Conservation (phyloP, 2,113 vertebrate genomes). For the Caracal caracal region DNA sequence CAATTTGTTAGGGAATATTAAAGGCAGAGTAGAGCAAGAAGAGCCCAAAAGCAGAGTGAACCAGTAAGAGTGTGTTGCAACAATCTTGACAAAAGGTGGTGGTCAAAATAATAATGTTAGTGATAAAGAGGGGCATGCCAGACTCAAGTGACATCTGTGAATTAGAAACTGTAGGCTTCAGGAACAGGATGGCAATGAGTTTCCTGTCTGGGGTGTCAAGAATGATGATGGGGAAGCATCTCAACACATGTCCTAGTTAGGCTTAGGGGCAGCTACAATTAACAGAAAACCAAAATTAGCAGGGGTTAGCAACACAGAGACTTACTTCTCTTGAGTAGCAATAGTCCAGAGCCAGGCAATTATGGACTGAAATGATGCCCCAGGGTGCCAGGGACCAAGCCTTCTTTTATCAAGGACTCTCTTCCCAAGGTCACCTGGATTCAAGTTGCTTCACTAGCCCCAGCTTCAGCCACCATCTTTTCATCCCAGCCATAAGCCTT, state of each 20-base stretch:
- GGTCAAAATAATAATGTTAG: not conserved
- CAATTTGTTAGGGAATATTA: not conserved
- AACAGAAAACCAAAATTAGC: not conserved
- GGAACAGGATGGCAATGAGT: not conserved
- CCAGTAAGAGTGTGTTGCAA: not conserved
- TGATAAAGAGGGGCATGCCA: not conserved
- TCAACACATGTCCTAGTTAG: not conserved
- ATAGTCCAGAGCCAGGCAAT: not conserved
- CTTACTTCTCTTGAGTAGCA: not conserved
- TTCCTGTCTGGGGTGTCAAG: not conserved
- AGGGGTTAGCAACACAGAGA: not conserved
- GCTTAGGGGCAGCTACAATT: not conserved
- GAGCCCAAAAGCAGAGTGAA: not conserved
- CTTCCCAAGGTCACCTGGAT: not conserved
- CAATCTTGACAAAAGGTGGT: not conserved
- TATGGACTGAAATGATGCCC: not conserved
- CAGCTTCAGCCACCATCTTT: not conserved
- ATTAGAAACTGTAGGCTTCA: not conserved
- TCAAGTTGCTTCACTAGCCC: not conserved
- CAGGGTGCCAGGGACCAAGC: accelerated
- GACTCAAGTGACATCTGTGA: not conserved
- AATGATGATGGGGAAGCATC: not conserved
- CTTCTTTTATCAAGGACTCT: not conserved
- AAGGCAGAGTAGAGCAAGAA: not conserved
- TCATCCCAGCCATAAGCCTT: not conserved